Conservation (phyloP, 1,140 invertebrate genomes). For the Rhynchophorus ferrugineus region DNA sequence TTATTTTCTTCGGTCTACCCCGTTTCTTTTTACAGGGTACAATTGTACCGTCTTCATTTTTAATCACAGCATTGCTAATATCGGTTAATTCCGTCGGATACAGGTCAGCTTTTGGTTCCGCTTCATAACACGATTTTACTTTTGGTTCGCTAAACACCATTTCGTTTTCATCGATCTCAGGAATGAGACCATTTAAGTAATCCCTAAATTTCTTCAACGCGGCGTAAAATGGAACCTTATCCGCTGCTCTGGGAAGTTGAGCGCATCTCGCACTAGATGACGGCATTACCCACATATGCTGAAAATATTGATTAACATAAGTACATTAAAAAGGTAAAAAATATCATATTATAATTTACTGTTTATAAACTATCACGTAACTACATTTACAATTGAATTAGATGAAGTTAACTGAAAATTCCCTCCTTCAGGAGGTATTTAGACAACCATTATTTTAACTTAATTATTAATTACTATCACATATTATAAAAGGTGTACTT, state of each 20-base stretch:
- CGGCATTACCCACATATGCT: conserved; percentile 98
- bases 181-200: conserved; percentile 84
- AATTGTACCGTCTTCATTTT: conserved; percentile 51
- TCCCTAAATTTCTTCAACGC: conserved; percentile 92
- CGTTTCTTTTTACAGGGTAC: conserved; percentile 79
- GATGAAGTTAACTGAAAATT: too few relatives aligned
- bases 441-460: too few relatives aligned
- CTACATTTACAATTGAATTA: too few relatives aligned
- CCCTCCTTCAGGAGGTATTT: too few relatives aligned
- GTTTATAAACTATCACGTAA: not conserved
- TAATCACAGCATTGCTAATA: conserved; percentile 43
- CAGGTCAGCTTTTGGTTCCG: conserved; percentile 42
- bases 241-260: conserved; percentile 86
- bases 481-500: too few relatives aligned
- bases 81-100: conserved; percentile 40
- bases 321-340: not conserved
- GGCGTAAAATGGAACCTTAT: conserved; percentile 95
- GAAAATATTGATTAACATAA: conserved; percentile 26
- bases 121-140: conserved; percentile 53
- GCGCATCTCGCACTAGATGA: conserved; percentile 94
- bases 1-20: conserved; percentile 80
- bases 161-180: conserved; percentile 83
- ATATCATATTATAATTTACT: not conserved
- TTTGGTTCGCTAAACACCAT: conserved; percentile 81
- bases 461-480: too few relatives aligned